Percentiles rank a stretch among this genome's conserved stretches.
phyloP scores from a whole-genome alignment of 2,113 vertebrate species.

The Mesocricetus auratus region DNA sequence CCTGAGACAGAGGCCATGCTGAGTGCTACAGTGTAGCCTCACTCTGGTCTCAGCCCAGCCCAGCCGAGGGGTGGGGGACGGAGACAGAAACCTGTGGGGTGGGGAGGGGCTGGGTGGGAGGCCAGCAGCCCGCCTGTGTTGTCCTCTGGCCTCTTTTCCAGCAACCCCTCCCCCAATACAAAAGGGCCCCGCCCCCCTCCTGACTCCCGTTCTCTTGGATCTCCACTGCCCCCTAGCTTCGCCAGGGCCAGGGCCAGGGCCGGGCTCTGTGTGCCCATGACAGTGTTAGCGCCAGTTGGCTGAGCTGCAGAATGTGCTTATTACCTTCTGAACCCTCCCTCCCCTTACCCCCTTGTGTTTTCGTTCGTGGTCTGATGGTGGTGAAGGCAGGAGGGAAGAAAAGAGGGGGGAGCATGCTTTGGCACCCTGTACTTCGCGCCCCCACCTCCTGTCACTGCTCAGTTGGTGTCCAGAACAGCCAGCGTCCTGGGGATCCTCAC shows the following conservation, averaged over 20 bases:
- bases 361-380: conserved; percentile 2
- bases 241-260: not conserved
- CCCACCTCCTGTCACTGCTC: not conserved
- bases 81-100: conserved; percentile 78
- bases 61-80: conserved; percentile 45
- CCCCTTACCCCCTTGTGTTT: not conserved
- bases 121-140: not conserved
- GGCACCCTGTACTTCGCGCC: not conserved
- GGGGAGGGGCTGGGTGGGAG: conserved; percentile 5
- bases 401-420: not conserved
- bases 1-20: conserved; percentile 95
- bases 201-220: conserved; percentile 28
- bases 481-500: not conserved
- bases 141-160: not conserved
- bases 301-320: conserved; percentile 51
- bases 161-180: conserved; percentile 29
- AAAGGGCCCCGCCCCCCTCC: not conserved
- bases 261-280: conserved; percentile 24
- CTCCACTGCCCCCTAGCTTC: not conserved
- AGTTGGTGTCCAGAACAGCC: not conserved
- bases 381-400: not conserved
- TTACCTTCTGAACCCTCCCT: not conserved
- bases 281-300: conserved; percentile 67
- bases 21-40: conserved; percentile 92
- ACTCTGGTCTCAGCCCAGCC: conserved; percentile 20